Conservation (phyloP, 2,888 invertebrate species). For the Neoscelio sp. region DNA sequence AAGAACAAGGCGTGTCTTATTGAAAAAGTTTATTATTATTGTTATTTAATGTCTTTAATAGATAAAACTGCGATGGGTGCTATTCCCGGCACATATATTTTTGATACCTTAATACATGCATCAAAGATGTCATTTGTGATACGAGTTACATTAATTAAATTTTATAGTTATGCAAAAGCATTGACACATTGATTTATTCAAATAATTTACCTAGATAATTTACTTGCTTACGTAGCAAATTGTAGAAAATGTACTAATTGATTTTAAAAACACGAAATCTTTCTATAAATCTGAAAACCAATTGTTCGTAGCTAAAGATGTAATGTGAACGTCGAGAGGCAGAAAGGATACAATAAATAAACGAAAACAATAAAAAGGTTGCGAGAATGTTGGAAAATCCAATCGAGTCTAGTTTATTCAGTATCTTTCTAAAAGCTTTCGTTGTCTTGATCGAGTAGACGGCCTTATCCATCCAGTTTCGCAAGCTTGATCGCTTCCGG, state of each 20-base stretch:
- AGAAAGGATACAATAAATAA: constrained; percentile 53
- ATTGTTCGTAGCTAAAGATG: constrained; percentile 31
- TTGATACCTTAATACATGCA: background rate
- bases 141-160: no score
- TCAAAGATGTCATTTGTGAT: no score
- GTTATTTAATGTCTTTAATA: constrained; percentile 54
- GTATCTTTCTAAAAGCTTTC: constrained; percentile 65
- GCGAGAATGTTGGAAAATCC: constrained; percentile 71
- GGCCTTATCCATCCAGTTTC: constrained; percentile 67
- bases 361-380: constrained; percentile 53
- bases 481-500: constrained; percentile 69
- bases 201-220: no score
- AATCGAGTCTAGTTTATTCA: constrained; percentile 72
- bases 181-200: no score
- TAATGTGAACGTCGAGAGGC: constrained; percentile 47
- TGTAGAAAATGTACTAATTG: no score
- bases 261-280: no score
- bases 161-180: no score
- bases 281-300: constrained; percentile 17
- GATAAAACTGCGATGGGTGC: constrained; percentile 43
- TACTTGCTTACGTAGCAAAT: no score
- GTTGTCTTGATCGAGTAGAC: constrained; percentile 69
- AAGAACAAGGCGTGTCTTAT: constrained; percentile 62
- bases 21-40: constrained; percentile 48
- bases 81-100: constrained; percentile 51